Evolutionary conservation across 2,797 vertebrate species (phyloP), one percentile per base, ranked within the genome.

Genomic region (Sebastes baramenuke): DNA sequence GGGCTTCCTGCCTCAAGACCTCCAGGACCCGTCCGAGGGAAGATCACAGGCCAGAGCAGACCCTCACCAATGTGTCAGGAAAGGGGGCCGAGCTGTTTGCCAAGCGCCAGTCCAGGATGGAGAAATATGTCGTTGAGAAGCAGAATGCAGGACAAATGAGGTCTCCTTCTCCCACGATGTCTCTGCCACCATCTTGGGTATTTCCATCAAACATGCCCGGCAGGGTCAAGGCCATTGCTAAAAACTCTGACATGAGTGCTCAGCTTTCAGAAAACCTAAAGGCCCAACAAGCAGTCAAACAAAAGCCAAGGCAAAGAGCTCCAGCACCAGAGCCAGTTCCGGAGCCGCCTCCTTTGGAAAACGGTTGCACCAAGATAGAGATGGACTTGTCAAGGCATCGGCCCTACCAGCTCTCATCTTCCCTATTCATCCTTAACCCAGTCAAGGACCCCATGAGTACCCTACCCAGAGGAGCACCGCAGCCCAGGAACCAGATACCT

Each of bases 111-210:
- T 97, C 97, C 18, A 97, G 98, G 83, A 99, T 99, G 98, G 98
- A 99, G 92, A 98, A 97, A 79, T 99, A 96, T 1, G 93, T 98
- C 14, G 89, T 98, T 0, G 97, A 98, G 83, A 96, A 95, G 13
- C 91, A 97, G 1, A 93, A 95, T 2, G 82, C 90, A 20, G 88
- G 81, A 29, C 88, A 94, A 80, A 90, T 94, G 34, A 95, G 98
- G 81, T 97, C 97, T 83, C 97, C 97, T 0, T 99, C 99, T 0
- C 99, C 99, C 18, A 98, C 99, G 1, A 97, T 97, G 95, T 99
- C 99, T 75, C 93, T 99, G 90, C 99, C 99, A 74, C 97, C 99
- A 0, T 99, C 98, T 81, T 99, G 98, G 98, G 97, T 98, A 52
- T 99, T 97, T 6, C 96, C 96, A 2, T 94, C 96, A 24, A 97